phyloP scores from a whole-genome alignment of 2,888 invertebrate species.

The Drosophila acutilabella region DNA sequence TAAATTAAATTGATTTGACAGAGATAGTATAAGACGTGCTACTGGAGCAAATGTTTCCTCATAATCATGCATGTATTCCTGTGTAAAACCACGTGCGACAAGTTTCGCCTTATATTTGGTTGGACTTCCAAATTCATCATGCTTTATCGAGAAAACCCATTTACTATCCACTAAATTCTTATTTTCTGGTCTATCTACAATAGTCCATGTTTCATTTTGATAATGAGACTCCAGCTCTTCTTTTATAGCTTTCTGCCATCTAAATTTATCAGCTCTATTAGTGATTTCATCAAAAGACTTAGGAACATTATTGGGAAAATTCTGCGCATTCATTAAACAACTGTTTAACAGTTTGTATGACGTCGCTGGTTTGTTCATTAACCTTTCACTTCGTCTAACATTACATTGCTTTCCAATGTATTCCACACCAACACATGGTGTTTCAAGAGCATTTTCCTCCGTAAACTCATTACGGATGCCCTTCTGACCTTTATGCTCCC shows the following conservation, averaged over 20 bases:
- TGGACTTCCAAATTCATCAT: neutral
- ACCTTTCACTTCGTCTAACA: slow-evolving; percentile 3
- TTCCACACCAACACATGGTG: neutral
- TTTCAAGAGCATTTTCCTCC: slow-evolving; percentile 1
- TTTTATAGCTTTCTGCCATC: neutral
- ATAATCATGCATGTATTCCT: neutral
- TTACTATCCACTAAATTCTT: slow-evolving; percentile 1
- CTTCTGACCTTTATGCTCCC: too few species aligned
- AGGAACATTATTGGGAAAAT: neutral
- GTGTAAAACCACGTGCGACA: neutral
- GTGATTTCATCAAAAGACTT: neutral
- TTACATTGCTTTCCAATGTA: neutral
- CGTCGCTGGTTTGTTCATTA: neutral
- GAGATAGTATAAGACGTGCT: neutral
- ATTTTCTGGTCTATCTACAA: slow-evolving; percentile 3
- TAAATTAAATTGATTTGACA: slow-evolving; percentile 2
- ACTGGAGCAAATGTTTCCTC: neutral
- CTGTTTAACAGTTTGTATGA: neutral
- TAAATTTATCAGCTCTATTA: neutral
- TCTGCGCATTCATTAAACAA: neutral
- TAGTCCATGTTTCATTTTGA: slow-evolving; percentile 1
- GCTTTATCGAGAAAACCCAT: slow-evolving; percentile 1
- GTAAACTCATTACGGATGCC: neutral
- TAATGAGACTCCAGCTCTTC: slow-evolving; percentile 1
- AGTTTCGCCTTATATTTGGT: neutral